phyloP scores from a whole-genome alignment of 2,113 vertebrate genomes.

The Pantherophis guttatus region DNA sequence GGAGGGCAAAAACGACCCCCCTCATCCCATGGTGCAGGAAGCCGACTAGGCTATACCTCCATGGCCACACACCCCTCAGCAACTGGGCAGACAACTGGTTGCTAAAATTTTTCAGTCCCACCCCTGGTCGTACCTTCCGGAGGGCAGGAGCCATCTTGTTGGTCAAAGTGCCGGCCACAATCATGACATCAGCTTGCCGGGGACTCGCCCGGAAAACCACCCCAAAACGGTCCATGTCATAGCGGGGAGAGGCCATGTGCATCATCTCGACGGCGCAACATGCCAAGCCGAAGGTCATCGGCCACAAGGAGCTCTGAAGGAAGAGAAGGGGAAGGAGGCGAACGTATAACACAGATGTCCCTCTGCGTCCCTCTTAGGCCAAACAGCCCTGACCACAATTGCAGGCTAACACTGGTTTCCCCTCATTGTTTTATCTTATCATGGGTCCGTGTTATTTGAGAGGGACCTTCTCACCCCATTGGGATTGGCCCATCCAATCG shows the following conservation, averaged over 20 bases:
- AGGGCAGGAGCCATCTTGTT: conserved; percentile 97
- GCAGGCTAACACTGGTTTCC: background rate
- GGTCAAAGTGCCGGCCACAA: conserved; percentile 91
- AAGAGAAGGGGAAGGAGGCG: too few relatives aligned
- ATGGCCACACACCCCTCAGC: too few relatives aligned
- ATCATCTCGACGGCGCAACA: conserved; percentile 99
- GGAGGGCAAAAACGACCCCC: too few relatives aligned
- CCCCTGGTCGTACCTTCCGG: conserved; percentile 76
- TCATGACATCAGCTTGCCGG: conserved; percentile 93
- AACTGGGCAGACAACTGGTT: too few relatives aligned
- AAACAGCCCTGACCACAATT: background rate
- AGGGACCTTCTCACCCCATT: too few relatives aligned
- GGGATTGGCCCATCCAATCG: too few relatives aligned
- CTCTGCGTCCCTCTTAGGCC: background rate
- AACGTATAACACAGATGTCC: background rate
- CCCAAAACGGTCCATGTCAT: conserved; percentile 96
- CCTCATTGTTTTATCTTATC: background rate
- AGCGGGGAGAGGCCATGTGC: conserved; percentile 95
- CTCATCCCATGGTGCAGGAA: too few relatives aligned
- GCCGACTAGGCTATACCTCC: too few relatives aligned
- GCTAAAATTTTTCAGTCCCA: too few relatives aligned
- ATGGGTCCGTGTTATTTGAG: too few relatives aligned
- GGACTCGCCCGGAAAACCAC: conserved; percentile 95
- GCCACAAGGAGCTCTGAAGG: conserved; percentile 90
- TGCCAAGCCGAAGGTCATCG: conserved; percentile 94